Percentiles rank a stretch among this genome's conserved stretches.
Conservation (phyloP, 2,888 invertebrate genomes). For the Chymomyza amoena region DNA sequence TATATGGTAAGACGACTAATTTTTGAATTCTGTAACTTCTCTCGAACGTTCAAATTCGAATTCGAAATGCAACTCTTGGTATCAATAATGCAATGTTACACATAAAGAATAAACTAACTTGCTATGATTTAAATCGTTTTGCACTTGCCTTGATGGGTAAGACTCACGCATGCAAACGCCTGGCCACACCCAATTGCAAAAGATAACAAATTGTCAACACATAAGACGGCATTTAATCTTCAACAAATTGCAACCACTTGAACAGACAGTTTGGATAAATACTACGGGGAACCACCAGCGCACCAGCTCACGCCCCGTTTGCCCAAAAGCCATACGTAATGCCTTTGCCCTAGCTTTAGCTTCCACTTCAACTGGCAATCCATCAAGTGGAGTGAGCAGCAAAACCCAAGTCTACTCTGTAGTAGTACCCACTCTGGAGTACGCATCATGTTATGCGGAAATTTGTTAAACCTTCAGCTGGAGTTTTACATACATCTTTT, state of each 20-base stretch:
- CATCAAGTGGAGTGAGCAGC: slow-evolving; percentile 49
- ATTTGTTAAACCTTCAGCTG: slow-evolving; percentile 62
- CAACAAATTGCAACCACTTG: slow-evolving; percentile 71
- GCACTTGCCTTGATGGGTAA: not conserved
- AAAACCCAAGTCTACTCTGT: not conserved
- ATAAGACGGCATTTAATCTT: slow-evolving; percentile 70
- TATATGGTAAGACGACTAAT: no score
- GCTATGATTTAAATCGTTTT: slow-evolving; percentile 23
- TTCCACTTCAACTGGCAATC: slow-evolving; percentile 51
- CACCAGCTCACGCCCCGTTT: slow-evolving; percentile 10
- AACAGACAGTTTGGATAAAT: slow-evolving; percentile 70
- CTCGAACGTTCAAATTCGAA: not conserved
- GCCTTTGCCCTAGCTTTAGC: not conserved
- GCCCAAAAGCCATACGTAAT: slow-evolving; percentile 1
- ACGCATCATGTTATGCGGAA: slow-evolving; percentile 63
- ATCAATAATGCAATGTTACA: not conserved
- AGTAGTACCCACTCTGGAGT: slow-evolving; percentile 38
- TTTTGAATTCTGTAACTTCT: no score
- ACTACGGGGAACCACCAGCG: slow-evolving; percentile 43
- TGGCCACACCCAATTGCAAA: slow-evolving; percentile 35
- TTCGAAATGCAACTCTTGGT: not conserved
- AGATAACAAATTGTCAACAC: slow-evolving; percentile 71
- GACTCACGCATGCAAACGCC: slow-evolving; percentile 30
- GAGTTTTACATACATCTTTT: slow-evolving; percentile 18
- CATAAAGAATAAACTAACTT: not conserved